These are phyloP conservation scores for Mastomys natalensis DNA, from an alignment of 2,113 vertebrate genomes.

Conservation along the genomic window DNA sequence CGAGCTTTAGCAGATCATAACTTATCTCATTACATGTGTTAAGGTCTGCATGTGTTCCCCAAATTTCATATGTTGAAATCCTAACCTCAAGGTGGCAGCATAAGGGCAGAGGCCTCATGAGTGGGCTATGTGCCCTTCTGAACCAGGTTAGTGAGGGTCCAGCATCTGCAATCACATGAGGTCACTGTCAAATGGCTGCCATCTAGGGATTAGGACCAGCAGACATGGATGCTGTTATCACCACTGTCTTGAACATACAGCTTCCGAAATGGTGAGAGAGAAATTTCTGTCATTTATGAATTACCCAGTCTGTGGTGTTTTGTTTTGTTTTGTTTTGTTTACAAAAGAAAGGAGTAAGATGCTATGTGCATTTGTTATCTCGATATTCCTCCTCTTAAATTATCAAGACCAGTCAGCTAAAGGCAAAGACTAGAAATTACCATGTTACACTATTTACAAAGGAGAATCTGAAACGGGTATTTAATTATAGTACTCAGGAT, in stretches of 20 bases:
- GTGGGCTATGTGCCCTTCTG: background rate
- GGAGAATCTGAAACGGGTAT: background rate
- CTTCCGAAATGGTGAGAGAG: background rate
- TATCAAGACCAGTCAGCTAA: constrained; percentile 45
- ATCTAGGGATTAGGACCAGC: background rate
- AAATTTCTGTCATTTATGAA: background rate
- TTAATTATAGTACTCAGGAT: constrained; percentile 74
- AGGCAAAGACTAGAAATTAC: constrained; percentile 76
- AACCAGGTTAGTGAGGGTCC: background rate
- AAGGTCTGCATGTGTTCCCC: background rate
- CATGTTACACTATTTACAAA: constrained; percentile 63
- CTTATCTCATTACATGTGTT: background rate
- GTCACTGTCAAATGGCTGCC: background rate
- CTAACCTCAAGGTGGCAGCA: background rate
- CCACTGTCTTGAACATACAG: background rate
- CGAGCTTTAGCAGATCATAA: background rate
- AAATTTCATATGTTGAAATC: background rate
- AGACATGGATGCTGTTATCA: no score
- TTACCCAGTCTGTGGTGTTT: background rate
- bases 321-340: no score
- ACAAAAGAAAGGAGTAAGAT: background rate
- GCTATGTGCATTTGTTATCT: background rate
- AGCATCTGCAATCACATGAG: background rate
- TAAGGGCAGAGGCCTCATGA: background rate
- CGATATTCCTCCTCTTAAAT: constrained; percentile 43